phyloP scores from a whole-genome alignment of 2,888 invertebrate species.

The Horisme vitalbata region DNA sequence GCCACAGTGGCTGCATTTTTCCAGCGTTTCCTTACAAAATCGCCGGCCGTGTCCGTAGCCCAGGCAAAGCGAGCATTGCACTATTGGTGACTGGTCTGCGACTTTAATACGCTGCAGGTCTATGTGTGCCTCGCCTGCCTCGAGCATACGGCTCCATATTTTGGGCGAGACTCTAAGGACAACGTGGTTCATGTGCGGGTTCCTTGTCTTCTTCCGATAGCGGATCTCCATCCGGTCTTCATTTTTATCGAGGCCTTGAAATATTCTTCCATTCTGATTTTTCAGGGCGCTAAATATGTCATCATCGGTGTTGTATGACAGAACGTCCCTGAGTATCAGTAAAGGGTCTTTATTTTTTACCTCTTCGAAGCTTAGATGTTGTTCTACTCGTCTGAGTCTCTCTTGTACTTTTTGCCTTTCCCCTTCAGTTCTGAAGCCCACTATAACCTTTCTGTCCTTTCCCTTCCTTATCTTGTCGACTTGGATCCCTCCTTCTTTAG shows the following conservation, averaged over 20 bases:
- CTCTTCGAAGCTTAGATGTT: slow-evolving; percentile 4
- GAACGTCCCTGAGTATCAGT: slow-evolving; percentile 5
- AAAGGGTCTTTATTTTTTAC: slow-evolving; percentile 10
- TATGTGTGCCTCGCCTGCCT: too few relatives aligned
- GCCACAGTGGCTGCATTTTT: neutral
- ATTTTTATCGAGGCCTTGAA: neutral
- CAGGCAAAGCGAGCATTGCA: slow-evolving; percentile 3
- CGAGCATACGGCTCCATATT: neutral
- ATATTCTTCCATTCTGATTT: slow-evolving; percentile 4
- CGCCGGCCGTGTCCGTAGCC: slow-evolving; percentile 12
- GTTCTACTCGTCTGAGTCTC: neutral
- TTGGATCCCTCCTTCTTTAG: slow-evolving; percentile 1
- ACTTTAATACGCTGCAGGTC: too few relatives aligned
- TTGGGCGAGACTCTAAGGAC: slow-evolving; percentile 2
- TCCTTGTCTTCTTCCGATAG: neutral
- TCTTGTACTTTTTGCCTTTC: slow-evolving; percentile 2
- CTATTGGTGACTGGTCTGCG: neutral
- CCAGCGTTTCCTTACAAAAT: neutral
- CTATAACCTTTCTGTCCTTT: slow-evolving; percentile 11
- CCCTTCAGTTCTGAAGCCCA: slow-evolving; percentile 1
- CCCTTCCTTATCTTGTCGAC: slow-evolving; percentile 11
- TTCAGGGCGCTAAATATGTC: slow-evolving; percentile 4
- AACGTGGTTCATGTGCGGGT: neutral
- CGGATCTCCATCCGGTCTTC: too few relatives aligned
- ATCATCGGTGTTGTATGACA: neutral